phyloP scores from a whole-genome alignment of 2,797 vertebrate species.

The Apogon hyalosoma region DNA sequence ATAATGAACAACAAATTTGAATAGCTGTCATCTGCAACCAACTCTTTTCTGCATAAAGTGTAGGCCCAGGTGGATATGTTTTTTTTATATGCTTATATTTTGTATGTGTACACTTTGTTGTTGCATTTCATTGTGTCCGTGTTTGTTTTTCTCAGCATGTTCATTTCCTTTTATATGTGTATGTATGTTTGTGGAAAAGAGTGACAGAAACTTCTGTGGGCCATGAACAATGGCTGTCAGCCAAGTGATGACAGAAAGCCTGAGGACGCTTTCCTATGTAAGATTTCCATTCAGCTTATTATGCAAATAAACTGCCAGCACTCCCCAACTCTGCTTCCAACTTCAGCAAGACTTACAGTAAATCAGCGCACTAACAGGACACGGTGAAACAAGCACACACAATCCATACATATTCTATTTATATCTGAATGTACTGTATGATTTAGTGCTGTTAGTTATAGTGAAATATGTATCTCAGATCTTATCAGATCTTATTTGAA shows the following conservation, averaged over 20 bases:
- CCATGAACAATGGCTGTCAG: constrained; percentile 59
- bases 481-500: too few relatives aligned
- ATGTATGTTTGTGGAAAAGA: constrained; percentile 9
- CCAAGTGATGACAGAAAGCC: constrained; percentile 43
- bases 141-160: constrained; percentile 30
- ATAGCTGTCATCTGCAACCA: constrained; percentile 57
- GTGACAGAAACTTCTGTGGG: constrained; percentile 30
- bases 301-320: constrained; percentile 48
- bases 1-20: constrained; percentile 68
- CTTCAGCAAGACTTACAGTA: constrained; percentile 10
- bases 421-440: not conserved
- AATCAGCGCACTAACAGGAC: not conserved
- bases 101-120: constrained; percentile 5
- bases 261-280: constrained; percentile 51
- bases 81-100: constrained; percentile 42
- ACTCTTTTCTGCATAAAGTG: constrained; percentile 20
- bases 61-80: constrained; percentile 9
- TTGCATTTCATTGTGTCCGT: constrained; percentile 22
- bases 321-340: constrained; percentile 17
- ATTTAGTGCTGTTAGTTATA: not conserved
- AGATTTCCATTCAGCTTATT: constrained; percentile 53
- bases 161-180: constrained; percentile 13
- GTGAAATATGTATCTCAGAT: not conserved
- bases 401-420: not conserved
- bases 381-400: constrained; percentile 2